Evolutionary conservation across 2,888 invertebrate genomes (phyloP).

Genomic region (Apamea crenata): DNA sequence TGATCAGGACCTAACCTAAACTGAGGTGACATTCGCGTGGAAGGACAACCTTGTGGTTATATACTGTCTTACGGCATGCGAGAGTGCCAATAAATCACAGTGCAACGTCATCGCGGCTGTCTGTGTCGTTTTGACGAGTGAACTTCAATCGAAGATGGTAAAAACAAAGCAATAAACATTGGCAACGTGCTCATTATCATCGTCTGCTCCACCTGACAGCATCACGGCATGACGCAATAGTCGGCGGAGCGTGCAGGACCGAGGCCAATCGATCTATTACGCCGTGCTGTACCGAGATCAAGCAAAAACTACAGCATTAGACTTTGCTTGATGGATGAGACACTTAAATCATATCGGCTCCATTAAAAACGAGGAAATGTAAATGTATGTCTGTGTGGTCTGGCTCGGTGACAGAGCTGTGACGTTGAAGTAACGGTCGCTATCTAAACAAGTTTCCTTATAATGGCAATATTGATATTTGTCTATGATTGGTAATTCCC

Average conservation of each 20-base stretch:
- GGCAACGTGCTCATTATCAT: conserved; percentile 63
- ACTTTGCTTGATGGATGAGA: conserved; percentile 51
- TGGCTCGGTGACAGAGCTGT: conserved; percentile 1
- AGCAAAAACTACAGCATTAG: conserved; percentile 56
- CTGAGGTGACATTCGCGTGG: conserved; percentile 29
- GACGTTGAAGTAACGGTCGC: conserved; percentile 22
- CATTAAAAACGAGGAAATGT: conserved; percentile 35
- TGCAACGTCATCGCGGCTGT: conserved; percentile 22
- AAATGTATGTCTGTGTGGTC: conserved; percentile 33
- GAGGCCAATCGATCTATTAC: conserved; percentile 72
- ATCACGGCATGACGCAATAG: conserved; percentile 69
- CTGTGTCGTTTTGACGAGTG: conserved; percentile 23
- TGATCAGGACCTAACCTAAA: conserved; percentile 11
- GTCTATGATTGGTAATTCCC: conserved; percentile 38
- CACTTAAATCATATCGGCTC: conserved; percentile 31
- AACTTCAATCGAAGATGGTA: conserved; percentile 51
- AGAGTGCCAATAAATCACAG: conserved; percentile 34
- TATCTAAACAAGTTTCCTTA: conserved; percentile 43
- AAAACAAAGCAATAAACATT: conserved; percentile 62
- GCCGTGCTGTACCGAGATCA: conserved; percentile 62
- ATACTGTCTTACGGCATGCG: conserved; percentile 25
- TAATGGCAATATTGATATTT: conserved; percentile 57
- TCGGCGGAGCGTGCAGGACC: conserved; percentile 69
- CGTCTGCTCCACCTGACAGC: conserved; percentile 64
- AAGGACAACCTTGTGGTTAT: conserved; percentile 42